Evolutionary conservation across 1,140 invertebrate genomes (phyloP).

Genomic region (Drosophila melanogaster): Release_6_plus_ISO1_MT NT_037436.4:22877001-22877500

Average conservation of each 20-base stretch:
- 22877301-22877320: slow-evolving; percentile 59
- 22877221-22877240: slow-evolving; percentile 72
- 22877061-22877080: slow-evolving; percentile 91
- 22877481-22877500: slow-evolving; percentile 56
- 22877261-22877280: slow-evolving; percentile 48
- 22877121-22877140: slow-evolving; percentile 90
- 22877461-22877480: slow-evolving; percentile 67
- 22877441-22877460: slow-evolving; percentile 56
- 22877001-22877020: slow-evolving; percentile 83
- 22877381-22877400: slow-evolving; percentile 46
- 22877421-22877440: neutral
- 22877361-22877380: slow-evolving; percentile 51
- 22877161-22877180: slow-evolving; percentile 90
- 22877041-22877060: slow-evolving; percentile 90
- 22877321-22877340: slow-evolving; percentile 67
- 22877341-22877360: slow-evolving; percentile 64
- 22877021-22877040: slow-evolving; percentile 87
- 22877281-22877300: slow-evolving; percentile 6
- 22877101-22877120: slow-evolving; percentile 92
- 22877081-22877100: slow-evolving; percentile 90
- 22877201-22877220: slow-evolving; percentile 86
- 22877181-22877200: slow-evolving; percentile 92
- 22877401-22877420: neutral
- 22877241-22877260: slow-evolving; percentile 76
- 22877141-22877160: slow-evolving; percentile 93